Conservation (phyloP, 2,113 vertebrate genomes). For the Xenopus laevis region DNA sequence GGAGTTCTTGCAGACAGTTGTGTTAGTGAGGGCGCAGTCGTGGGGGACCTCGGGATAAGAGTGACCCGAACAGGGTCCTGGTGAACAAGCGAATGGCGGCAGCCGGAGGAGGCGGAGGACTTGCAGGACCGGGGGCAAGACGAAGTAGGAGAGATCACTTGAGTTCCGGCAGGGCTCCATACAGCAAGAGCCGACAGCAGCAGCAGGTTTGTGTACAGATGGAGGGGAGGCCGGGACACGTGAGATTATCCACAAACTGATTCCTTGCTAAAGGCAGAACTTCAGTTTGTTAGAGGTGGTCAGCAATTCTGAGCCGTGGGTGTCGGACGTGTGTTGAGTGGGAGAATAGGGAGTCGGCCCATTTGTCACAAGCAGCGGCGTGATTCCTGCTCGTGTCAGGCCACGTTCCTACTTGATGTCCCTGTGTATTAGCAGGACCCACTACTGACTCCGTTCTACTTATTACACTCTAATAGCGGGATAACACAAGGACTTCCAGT, state of each 20-base stretch:
- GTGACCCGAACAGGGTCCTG: constrained; percentile 38
- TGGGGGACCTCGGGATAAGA: constrained; percentile 20
- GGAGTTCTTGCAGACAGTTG: not conserved
- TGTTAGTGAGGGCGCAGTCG: not conserved
- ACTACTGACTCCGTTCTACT: too few relatives aligned
- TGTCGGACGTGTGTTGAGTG: too few relatives aligned
- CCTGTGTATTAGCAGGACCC: too few relatives aligned
- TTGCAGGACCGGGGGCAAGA: constrained; percentile 20
- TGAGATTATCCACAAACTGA: not conserved
- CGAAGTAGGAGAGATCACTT: constrained; percentile 40
- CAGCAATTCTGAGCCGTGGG: too few relatives aligned
- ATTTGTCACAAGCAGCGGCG: too few relatives aligned
- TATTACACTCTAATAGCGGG: too few relatives aligned
- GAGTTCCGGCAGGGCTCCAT: constrained; percentile 34
- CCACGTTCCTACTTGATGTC: too few relatives aligned
- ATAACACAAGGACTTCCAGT: too few relatives aligned
- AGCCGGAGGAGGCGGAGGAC: constrained; percentile 4
- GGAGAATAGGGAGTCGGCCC: too few relatives aligned
- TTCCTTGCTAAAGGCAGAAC: too few relatives aligned
- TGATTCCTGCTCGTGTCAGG: too few relatives aligned
- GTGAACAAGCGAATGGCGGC: constrained; percentile 35
- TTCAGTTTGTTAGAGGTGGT: too few relatives aligned
- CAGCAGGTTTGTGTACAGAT: not conserved
- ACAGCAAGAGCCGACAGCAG: constrained; percentile 35
- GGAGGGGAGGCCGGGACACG: constrained; percentile 2